Evolutionary conservation across 2,113 vertebrate genomes (phyloP), one percentile per base, ranked within the genome.

Genomic region (Lasiurus cinereus): DNA sequence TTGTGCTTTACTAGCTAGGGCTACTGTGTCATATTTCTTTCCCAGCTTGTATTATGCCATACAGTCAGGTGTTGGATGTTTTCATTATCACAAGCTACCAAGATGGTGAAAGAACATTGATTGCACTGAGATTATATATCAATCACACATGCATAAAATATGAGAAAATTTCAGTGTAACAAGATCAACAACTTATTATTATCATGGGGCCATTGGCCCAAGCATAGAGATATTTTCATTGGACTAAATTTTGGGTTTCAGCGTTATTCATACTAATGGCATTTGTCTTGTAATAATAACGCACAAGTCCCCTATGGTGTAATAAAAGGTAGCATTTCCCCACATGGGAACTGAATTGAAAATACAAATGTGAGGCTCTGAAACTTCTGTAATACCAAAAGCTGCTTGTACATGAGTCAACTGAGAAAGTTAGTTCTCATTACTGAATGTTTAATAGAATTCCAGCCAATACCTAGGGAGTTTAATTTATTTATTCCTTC

Each of bases 301-400:
- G 21, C 39, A 83, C 31, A 82, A 87, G 52, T 21, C 9, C 39
- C 39, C 50, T 56, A 62, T 39, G 24, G 79, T 66, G 19, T 22
- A 73, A 84, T 77, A 78, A 90, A 96, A 94, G 64, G 29, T 2
- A 87, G 59, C 33, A 85, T 88, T 94, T 67, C 18, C 56, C 59
- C 48, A 54, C 70, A 14, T n/a, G 64, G 56, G 67, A 83, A 79
- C 8, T 91, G 33, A 95, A 91, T 11, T 89, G 74, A 95, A 95
- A 96, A 90, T 83, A 92, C n/a, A 93, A 96, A 77, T 94, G 22
- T 80, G 59, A 95, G n/a, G 59, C 90, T 84, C 72, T 27, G 15
- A 90, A 88, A 87, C 24, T 50, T 84, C 64, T 48, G 5, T 74
- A 72, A 85, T 48, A 89, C 29, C 67, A 86, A 92, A 93, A 83